These are phyloP conservation scores for Sialis lutaria DNA, from an alignment of 2,888 invertebrate species.

Conservation along the genomic window DNA sequence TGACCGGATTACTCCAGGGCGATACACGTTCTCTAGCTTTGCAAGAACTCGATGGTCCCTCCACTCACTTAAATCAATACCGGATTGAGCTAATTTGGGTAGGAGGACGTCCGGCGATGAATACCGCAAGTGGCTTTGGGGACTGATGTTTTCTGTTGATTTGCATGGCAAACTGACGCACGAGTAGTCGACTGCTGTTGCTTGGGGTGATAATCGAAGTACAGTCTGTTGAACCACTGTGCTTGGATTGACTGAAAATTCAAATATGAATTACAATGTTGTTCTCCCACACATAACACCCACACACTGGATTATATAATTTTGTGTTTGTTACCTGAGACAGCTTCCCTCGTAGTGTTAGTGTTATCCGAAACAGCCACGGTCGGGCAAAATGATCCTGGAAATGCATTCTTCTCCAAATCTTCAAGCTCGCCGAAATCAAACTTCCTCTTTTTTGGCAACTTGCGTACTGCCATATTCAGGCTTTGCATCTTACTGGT, in stretches of 20 bases:
- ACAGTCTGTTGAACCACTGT: constrained; percentile 15
- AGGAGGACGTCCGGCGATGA: constrained; percentile 10
- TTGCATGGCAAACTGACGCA: constrained; percentile 14
- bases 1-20: constrained; percentile 75
- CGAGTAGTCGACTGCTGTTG: constrained; percentile 40
- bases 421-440: constrained; percentile 64
- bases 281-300: no score
- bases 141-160: neutral
- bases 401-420: constrained; percentile 27
- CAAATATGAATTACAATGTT: no score
- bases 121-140: constrained; percentile 16
- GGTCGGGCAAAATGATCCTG: neutral
- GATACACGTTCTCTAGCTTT: constrained; percentile 62
- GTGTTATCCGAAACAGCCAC: no score
- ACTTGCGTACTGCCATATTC: constrained; percentile 46
- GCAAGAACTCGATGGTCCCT: constrained; percentile 82
- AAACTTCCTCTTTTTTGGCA: constrained; percentile 88
- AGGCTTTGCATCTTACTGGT: constrained; percentile 4
- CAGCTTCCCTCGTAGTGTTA: no score
- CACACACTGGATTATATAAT: no score
- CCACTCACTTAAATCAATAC: constrained; percentile 84
- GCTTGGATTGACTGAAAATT: neutral
- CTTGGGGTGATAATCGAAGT: constrained; percentile 32
- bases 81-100: constrained; percentile 16
- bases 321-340: no score